Evolutionary conservation across 2,888 invertebrate genomes (phyloP), one percentile per base, ranked within the genome.

Genomic region (Xylota segnis): DNA sequence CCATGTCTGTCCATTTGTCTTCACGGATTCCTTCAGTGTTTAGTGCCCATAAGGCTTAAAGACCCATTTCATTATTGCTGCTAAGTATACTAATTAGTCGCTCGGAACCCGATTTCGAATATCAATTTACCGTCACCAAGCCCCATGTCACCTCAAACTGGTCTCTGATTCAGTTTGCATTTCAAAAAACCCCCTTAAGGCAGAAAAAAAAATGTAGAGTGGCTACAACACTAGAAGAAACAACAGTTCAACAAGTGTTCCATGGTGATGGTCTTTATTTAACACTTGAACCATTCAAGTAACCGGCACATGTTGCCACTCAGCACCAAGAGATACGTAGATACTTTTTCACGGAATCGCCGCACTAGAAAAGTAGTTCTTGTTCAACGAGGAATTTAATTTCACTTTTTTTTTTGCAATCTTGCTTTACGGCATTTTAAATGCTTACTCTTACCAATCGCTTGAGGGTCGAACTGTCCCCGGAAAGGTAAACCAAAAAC

Each of bases 161-260:
- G 71, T 59, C 71, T n/a, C 47, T 71, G 58, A 71, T 32, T 71
- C 70, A 71, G n/a, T 43, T 23, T 29, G 9, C 16, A 56, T 47
- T 58, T 23, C 14, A 74, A 61, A 43, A 54, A 68, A 54, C 4
- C 74, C 63, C 54, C 61, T 23, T 32, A 10, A 54, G n/a, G n/a
- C 29, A 61, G 34, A 9, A 34, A 34, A 34, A 37, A 10, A 29
- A 29, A 34, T 74, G 34, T 34, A 16, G 18, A 37, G 32, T 45
- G 14, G 43, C 23, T 23, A 32, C 63, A 43, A 18, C 23, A 34
- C n/a, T 45, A 23, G 2, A 29, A 45, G 18, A 63, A 63, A 63
- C 40, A 52, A 40, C 59, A 52, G 56, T 45, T 18, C 54, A 54
- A 59, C 50, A 37, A 71, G 50, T 50, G 37, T 50, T 29, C 27